These are phyloP conservation scores for Cosmorhoe ocellata DNA, from an alignment of 2,888 invertebrate species.

Conservation along the genomic window DNA sequence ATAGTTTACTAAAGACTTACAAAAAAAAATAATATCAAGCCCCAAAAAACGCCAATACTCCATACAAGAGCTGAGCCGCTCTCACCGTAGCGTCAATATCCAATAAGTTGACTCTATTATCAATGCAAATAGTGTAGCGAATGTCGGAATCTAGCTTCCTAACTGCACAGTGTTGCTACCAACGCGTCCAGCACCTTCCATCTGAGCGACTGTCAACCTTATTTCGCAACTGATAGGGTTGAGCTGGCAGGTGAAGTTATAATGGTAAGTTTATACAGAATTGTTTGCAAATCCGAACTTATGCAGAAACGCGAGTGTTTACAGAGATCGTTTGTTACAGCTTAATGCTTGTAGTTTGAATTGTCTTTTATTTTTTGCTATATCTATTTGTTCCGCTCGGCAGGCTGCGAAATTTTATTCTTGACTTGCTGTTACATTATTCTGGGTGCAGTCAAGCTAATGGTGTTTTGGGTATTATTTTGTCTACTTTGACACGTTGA, in stretches of 20 bases:
- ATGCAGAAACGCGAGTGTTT: slow-evolving; percentile 68
- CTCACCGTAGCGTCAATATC: slow-evolving; percentile 54
- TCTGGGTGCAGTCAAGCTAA: not conserved
- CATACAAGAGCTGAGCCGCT: slow-evolving; percentile 25
- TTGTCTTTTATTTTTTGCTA: slow-evolving; percentile 44
- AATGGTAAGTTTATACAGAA: slow-evolving; percentile 54
- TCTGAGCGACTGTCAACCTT: slow-evolving; percentile 29
- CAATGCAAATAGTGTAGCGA: slow-evolving; percentile 70
- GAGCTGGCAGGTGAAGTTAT: slow-evolving; percentile 26
- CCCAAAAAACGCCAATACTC: too few species aligned
- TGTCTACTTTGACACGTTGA: too few species aligned
- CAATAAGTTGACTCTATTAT: slow-evolving; percentile 73
- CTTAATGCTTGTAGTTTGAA: slow-evolving; percentile 69
- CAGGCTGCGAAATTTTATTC: slow-evolving; percentile 1
- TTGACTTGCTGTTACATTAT: not conserved
- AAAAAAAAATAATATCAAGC: too few species aligned
- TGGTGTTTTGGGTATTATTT: too few species aligned
- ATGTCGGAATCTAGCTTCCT: slow-evolving; percentile 60
- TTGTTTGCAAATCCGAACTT: slow-evolving; percentile 73
- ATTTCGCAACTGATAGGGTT: slow-evolving; percentile 11
- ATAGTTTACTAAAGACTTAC: too few species aligned
- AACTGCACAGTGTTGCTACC: slow-evolving; percentile 58
- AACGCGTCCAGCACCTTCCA: slow-evolving; percentile 17
- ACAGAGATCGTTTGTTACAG: slow-evolving; percentile 68
- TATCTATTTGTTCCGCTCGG: slow-evolving; percentile 8